phyloP scores from a whole-genome alignment of 2,888 invertebrate genomes.

The Gortyna flavago region DNA sequence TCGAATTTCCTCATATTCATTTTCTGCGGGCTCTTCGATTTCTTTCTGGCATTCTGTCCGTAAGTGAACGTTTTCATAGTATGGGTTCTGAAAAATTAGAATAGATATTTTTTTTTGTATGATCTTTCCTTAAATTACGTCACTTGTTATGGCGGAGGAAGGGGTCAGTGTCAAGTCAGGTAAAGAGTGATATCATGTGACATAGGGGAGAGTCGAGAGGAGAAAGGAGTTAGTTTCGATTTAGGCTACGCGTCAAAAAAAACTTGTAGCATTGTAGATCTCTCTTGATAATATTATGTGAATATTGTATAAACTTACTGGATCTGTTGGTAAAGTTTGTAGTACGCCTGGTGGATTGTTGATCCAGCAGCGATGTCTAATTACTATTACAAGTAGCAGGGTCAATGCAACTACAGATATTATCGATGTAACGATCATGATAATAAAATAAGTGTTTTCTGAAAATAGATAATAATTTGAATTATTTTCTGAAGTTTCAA shows the following conservation, averaged over 20 bases:
- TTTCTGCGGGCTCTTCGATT: constrained; percentile 6
- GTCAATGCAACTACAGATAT: constrained; percentile 10
- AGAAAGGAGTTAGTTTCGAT: too few relatives aligned
- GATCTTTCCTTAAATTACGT: too few relatives aligned
- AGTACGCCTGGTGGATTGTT: not conserved
- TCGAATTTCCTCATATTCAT: not conserved
- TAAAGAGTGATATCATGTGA: too few relatives aligned
- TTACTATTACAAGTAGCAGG: not conserved
- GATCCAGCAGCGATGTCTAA: not conserved
- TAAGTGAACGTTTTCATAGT: constrained; percentile 19
- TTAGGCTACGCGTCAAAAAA: not conserved
- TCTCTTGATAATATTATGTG: not conserved
- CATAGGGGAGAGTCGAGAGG: too few relatives aligned
- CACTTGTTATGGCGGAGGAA: too few relatives aligned
- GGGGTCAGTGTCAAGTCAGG: too few relatives aligned
- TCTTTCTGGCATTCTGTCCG: not conserved
- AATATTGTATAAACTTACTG: constrained; percentile 9
- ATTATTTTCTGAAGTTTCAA: not conserved
- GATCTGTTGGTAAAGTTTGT: not conserved
- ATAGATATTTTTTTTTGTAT: too few relatives aligned
- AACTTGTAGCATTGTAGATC: not conserved
- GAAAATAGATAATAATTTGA: not conserved
- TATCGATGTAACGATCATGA: constrained; percentile 13
- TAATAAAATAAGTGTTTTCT: not conserved
- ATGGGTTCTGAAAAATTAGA: constrained; percentile 11